A percentile compares a stretch with the other conserved stretches of the same genome.
Evolutionary conservation across 2,797 vertebrate genomes (phyloP).

Genomic region (Onychomys leucogaster): DNA sequence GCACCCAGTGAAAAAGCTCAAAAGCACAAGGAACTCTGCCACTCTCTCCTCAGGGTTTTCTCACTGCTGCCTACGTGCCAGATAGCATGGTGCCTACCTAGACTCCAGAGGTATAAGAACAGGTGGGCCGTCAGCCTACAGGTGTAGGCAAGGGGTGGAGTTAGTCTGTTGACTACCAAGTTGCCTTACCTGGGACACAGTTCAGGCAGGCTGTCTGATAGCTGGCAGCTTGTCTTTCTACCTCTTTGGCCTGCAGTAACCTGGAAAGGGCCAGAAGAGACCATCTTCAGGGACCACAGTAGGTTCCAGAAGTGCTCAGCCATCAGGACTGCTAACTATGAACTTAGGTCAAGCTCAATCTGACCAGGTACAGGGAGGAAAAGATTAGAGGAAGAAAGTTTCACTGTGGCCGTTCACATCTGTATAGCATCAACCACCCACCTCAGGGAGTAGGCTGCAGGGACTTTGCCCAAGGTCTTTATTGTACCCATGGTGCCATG

Average conservation of each 20-base stretch:
- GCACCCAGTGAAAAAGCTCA: accelerated
- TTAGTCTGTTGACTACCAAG: no score
- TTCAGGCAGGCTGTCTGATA: neutral
- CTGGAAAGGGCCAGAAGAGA: neutral
- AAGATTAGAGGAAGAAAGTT: accelerated
- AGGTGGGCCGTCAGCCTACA: neutral
- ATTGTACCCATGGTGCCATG: accelerated
- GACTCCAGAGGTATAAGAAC: accelerated
- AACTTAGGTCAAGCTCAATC: neutral
- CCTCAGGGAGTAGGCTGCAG: accelerated
- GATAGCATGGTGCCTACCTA: accelerated
- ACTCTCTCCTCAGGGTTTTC: neutral
- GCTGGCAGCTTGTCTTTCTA: neutral
- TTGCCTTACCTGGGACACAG: neutral
- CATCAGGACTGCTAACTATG: accelerated
- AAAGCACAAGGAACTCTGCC: accelerated
- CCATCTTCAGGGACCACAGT: neutral
- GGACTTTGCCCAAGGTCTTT: accelerated
- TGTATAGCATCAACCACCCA: accelerated
- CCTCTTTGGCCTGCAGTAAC: accelerated
- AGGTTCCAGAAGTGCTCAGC: no score
- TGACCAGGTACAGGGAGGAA: no score
- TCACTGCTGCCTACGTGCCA: accelerated
- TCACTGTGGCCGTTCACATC: accelerated
- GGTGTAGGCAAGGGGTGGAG: neutral